These are phyloP conservation scores for Danio rerio DNA, from an alignment of 2,113 vertebrate genomes.

Conservation along the genomic window GRCz12tu NC_133177.1:39939501-39940000, in stretches of 20 bases:
- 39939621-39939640: background rate
- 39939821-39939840: background rate
- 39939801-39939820: background rate
- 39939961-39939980: too few species aligned
- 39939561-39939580: background rate
- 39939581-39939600: background rate
- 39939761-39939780: slow-evolving; percentile 22
- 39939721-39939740: slow-evolving; percentile 43
- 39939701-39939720: background rate
- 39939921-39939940: too few species aligned
- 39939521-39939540: too few species aligned
- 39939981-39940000: too few species aligned
- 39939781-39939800: slow-evolving; percentile 28
- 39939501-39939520: background rate
- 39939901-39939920: too few species aligned
- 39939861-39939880: background rate
- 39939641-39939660: background rate
- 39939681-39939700: background rate
- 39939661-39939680: slow-evolving; percentile 20
- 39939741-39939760: slow-evolving; percentile 34
- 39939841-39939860: background rate
- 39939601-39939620: background rate
- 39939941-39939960: too few species aligned
- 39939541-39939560: background rate
- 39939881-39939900: too few species aligned